A percentile compares a stretch with the other conserved stretches of the same genome.
These are phyloP conservation scores for Diachrysia chrysitis DNA, from an alignment of 2,888 invertebrate genomes.

Conservation along the genomic window DNA sequence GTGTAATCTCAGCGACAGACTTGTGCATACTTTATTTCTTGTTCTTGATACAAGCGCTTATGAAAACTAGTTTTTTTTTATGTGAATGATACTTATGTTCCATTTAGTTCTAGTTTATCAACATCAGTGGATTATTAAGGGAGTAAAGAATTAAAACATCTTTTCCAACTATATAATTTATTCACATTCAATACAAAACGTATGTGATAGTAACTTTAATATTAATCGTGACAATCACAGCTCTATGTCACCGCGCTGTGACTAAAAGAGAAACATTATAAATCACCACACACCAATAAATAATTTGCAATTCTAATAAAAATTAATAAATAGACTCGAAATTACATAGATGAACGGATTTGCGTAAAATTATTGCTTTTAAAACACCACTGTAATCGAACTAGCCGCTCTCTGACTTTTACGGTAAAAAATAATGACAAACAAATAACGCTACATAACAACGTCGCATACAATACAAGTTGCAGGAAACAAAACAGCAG, in stretches of 20 bases:
- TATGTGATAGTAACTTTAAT: slow-evolving; percentile 85
- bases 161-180: slow-evolving; percentile 87
- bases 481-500: slow-evolving; percentile 55
- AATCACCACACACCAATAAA: slow-evolving; percentile 87
- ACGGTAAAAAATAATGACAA: slow-evolving; percentile 66
- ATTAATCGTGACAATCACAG: slow-evolving; percentile 80
- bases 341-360: slow-evolving; percentile 68
- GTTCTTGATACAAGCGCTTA: too few relatives aligned
- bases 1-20: too few relatives aligned
- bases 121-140: neutral
- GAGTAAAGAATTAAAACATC: slow-evolving; percentile 56
- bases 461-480: slow-evolving; percentile 69
- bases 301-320: slow-evolving; percentile 81
- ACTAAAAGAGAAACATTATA: slow-evolving; percentile 80
- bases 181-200: slow-evolving; percentile 89
- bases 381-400: slow-evolving; percentile 65
- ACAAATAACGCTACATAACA: slow-evolving; percentile 57
- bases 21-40: too few relatives aligned
- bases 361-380: slow-evolving; percentile 71
- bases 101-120: neutral
- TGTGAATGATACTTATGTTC: too few relatives aligned
- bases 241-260: slow-evolving; percentile 66
- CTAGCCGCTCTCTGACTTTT: slow-evolving; percentile 62
- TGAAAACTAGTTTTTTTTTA: too few relatives aligned
- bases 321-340: slow-evolving; percentile 79